Base-by-base conservation (phyloP, 2,888 invertebrate genomes). In the Acrobasis suavella region DNA sequence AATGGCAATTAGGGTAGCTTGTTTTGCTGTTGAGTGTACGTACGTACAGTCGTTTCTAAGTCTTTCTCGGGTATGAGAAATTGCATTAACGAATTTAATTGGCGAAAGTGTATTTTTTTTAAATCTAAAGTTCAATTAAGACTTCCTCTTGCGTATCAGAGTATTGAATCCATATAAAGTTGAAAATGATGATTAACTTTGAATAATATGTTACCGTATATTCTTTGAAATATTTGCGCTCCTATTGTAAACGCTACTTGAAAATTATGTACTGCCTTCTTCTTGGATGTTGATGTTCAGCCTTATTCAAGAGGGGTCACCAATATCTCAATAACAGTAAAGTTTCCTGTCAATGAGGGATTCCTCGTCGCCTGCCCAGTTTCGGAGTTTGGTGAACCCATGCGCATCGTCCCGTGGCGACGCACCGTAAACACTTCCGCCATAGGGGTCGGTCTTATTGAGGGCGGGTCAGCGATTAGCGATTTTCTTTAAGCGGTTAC, bases 391-490 rank as follows among this genome's bases (percentile, higher is more conserved):
- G 64, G 70, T 73, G 73, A 74, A 76, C 76, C 75, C 80, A 64
- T 65, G 79, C 79, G 80, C 80, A 77, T 65, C 78, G 78, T 75
- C 77, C 75, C 76, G 75, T 78, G 76, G 71, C 74, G 66, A 46
- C 37, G 16, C 32, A 54, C 58, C 39, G 61, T 66, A 67, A 67
- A 69, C 64, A 65, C 67, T 66, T 69, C 69, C 69, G 67, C 17
- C 46, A 22, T 22, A 14, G 8, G 52, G 37, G 14, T 52, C 37
- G 2, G 32, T 22, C 32, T 12, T 1, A 1, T 10, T 52, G 1
- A 32, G 1, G 22, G 37, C 52, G 52, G 22, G 5, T 2, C 16
- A 9, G 9, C 51, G 51, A 51, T 51, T 51, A 10, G 32, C 32
- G 32, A 32, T 32, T 32, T 32, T 7, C 22, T 22, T 2, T 22